Percentiles rank a stretch among this genome's conserved stretches.
Evolutionary conservation across 2,888 invertebrate genomes (phyloP).

Genomic region (Lottia scabra): DNA sequence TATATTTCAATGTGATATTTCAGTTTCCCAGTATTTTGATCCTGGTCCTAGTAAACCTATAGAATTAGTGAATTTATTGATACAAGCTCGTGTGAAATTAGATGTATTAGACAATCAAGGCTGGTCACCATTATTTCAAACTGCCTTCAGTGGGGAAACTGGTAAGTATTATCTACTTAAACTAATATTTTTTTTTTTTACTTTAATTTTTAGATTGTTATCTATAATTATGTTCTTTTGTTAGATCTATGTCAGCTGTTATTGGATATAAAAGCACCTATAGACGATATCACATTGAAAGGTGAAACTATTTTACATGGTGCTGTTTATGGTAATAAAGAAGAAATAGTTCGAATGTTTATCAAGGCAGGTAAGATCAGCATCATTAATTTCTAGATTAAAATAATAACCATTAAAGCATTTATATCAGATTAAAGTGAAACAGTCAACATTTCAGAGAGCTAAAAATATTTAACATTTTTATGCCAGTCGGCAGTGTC

Average conservation of each 20-base stretch:
- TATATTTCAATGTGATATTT: background rate
- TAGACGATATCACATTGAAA: conserved; percentile 45
- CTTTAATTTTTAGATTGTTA: no score
- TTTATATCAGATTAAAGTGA: no score
- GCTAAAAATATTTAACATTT: no score
- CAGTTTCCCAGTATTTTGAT: conserved; percentile 56
- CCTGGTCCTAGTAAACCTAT: conserved; percentile 32
- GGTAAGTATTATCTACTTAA: conserved; percentile 40
- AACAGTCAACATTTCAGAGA: no score
- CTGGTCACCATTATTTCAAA: conserved; percentile 62
- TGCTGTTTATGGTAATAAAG: conserved; percentile 60
- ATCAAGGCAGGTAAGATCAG: conserved; percentile 55
- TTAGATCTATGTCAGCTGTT: conserved; percentile 57
- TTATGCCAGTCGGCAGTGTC: no score
- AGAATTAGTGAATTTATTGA: conserved; percentile 49
- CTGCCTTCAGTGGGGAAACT: conserved; percentile 58
- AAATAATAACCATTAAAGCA: no score
- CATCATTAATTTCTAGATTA: background rate
- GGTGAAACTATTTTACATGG: conserved; percentile 62
- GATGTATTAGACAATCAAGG: conserved; percentile 55
- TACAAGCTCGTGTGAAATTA: conserved; percentile 56
- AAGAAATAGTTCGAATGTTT: conserved; percentile 51
- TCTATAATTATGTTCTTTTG: conserved; percentile 1
- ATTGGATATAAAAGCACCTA: conserved; percentile 47
- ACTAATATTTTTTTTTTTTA: background rate